These are phyloP conservation scores for Ctenochaetus hawaiiensis DNA, from an alignment of 2,797 vertebrate species.

Conservation along the genomic window DNA sequence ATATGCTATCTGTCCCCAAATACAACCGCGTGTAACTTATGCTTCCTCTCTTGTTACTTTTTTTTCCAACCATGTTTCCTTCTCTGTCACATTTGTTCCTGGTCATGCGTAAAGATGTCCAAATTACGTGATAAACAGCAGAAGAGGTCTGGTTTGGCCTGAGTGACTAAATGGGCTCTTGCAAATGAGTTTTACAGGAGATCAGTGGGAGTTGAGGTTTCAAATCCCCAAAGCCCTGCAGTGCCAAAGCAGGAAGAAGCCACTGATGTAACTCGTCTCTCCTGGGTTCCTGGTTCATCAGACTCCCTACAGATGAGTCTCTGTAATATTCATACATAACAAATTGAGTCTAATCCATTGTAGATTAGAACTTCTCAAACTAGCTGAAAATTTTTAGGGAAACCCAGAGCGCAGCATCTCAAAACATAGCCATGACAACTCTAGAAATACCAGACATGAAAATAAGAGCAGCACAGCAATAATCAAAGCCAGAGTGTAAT, in stretches of 20 bases:
- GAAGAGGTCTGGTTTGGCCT: conserved; percentile 32
- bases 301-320: conserved; percentile 17
- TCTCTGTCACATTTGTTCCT: conserved; percentile 24
- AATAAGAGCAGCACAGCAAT: conserved; percentile 48
- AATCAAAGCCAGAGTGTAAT: conserved; percentile 61
- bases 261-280: conserved; percentile 39
- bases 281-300: conserved; percentile 39
- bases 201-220: conserved; percentile 54
- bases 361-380: neutral
- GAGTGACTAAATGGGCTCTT: conserved; percentile 41
- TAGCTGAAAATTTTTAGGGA: conserved; percentile 9
- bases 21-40: conserved; percentile 17
- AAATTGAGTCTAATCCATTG: conserved; percentile 34
- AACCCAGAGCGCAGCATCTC: conserved; percentile 25
- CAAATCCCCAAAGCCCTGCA: conserved; percentile 61
- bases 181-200: conserved; percentile 68
- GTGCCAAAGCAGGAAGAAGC: conserved; percentile 64
- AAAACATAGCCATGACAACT: conserved; percentile 44
- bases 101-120: conserved; percentile 32
- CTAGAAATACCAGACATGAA: conserved; percentile 44
- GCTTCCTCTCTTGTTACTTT: conserved; percentile 15
- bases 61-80: conserved; percentile 23
- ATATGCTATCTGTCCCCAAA: neutral
- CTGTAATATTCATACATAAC: conserved; percentile 23
- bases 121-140: conserved; percentile 59